These are phyloP conservation scores for Tipula unca DNA, from an alignment of 2,888 invertebrate species.

Conservation along the genomic window DNA sequence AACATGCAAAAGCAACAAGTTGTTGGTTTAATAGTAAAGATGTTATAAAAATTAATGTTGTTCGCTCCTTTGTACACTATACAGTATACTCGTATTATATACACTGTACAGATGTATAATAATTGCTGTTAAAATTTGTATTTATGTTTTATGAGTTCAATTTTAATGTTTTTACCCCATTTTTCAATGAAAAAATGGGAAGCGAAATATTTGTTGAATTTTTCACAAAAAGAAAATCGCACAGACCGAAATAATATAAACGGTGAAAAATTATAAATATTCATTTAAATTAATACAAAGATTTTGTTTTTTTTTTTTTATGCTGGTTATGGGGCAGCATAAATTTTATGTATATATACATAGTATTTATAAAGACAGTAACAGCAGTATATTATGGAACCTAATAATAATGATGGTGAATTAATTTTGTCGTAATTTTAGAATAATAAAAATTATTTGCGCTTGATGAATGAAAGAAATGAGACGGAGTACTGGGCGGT, in stretches of 20 bases:
- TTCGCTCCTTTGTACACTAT: not conserved
- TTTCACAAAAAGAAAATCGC: not conserved
- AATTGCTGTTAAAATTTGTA: not conserved
- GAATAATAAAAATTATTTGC: not conserved
- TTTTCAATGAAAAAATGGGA: not conserved
- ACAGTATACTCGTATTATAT: too few species aligned
- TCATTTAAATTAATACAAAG: not conserved
- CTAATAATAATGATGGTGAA: not conserved
- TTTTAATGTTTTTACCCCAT: not conserved
- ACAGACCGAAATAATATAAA: not conserved
- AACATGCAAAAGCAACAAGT: not conserved
- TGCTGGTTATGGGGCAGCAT: not conserved
- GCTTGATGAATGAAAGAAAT: not conserved
- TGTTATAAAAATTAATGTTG: not conserved
- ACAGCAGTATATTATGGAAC: not conserved
- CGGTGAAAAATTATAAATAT: not conserved
- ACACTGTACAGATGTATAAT: not conserved
- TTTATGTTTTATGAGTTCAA: not conserved
- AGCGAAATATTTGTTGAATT: not conserved
- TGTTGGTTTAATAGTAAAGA: not conserved
- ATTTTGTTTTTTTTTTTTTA: not conserved
- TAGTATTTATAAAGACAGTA: not conserved
- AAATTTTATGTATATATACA: not conserved
- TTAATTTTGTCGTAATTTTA: not conserved
- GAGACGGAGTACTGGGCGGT: not conserved